Conservation (phyloP, 2,888 invertebrate species). For the Drosophila buzzatii region DNA sequence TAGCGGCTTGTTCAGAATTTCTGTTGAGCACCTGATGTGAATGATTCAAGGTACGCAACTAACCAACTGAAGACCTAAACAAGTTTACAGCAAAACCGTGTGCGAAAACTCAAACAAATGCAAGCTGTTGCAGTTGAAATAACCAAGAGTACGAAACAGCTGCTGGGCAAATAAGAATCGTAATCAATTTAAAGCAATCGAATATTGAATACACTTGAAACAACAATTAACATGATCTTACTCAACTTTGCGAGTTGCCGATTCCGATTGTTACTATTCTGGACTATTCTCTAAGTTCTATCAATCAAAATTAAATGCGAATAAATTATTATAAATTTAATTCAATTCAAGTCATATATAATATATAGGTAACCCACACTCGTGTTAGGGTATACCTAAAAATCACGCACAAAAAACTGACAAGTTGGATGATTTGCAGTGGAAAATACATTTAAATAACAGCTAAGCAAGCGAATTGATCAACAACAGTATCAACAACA, state of each 20-base stretch:
- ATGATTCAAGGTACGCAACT: slow-evolving; percentile 1
- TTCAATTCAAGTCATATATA: neutral
- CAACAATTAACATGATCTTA: neutral
- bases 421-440: slow-evolving; percentile 31
- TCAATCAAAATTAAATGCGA: neutral
- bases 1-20: slow-evolving; percentile 65
- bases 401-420: neutral
- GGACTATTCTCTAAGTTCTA: neutral
- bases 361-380: neutral
- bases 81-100: slow-evolving; percentile 1
- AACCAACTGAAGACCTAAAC: slow-evolving; percentile 11
- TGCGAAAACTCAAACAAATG: slow-evolving; percentile 29
- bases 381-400: slow-evolving; percentile 9
- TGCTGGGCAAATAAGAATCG: slow-evolving; percentile 8
- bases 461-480: slow-evolving; percentile 77
- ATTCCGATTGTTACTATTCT: too few species aligned
- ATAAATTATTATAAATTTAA: neutral
- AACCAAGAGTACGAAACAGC: slow-evolving; percentile 26
- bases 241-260: neutral
- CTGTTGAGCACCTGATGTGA: slow-evolving; percentile 24
- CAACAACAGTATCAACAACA: slow-evolving; percentile 46
- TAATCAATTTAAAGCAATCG: slow-evolving; percentile 5
- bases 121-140: slow-evolving; percentile 29
- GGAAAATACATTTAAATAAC: slow-evolving; percentile 64
- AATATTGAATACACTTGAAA: slow-evolving; percentile 20